Conservation (phyloP, 2,113 vertebrate species). For the Rattus norvegicus region DNA sequence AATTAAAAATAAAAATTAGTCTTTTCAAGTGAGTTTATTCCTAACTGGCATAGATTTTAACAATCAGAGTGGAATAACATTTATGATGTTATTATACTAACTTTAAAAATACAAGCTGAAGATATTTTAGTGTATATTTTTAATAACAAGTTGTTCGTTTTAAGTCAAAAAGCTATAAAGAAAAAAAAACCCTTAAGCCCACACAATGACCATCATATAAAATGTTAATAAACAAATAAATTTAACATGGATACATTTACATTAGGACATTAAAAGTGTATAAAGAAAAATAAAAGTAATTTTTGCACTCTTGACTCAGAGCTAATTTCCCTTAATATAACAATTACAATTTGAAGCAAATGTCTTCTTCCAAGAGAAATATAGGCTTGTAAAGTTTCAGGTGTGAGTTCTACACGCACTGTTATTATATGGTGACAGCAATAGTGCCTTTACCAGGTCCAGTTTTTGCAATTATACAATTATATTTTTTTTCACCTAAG, state of each 20-base stretch:
- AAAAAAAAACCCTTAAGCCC: background rate
- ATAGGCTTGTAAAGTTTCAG: background rate
- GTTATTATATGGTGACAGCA: background rate
- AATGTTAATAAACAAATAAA: background rate
- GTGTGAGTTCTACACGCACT: background rate
- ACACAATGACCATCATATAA: background rate
- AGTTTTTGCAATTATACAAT: background rate
- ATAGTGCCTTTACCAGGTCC: background rate
- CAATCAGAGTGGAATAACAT: constrained; percentile 21
- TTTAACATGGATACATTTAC: background rate
- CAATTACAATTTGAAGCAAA: background rate
- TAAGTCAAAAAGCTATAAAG: constrained; percentile 20
- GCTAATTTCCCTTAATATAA: background rate
- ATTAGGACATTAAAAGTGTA: background rate
- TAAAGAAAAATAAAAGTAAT: background rate
- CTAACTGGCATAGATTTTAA: constrained; percentile 35
- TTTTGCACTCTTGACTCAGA: background rate
- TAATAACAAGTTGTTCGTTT: background rate
- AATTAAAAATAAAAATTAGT: constrained; percentile 33
- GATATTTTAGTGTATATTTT: background rate
- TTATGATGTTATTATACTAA: constrained; percentile 15
- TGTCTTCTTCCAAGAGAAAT: background rate
- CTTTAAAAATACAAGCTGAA: constrained; percentile 8
- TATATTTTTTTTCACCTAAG: background rate
- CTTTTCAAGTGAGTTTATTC: constrained; percentile 27